Base-by-base conservation (phyloP, 1,140 invertebrate genomes). In the Bradynema listronoti region DNA sequence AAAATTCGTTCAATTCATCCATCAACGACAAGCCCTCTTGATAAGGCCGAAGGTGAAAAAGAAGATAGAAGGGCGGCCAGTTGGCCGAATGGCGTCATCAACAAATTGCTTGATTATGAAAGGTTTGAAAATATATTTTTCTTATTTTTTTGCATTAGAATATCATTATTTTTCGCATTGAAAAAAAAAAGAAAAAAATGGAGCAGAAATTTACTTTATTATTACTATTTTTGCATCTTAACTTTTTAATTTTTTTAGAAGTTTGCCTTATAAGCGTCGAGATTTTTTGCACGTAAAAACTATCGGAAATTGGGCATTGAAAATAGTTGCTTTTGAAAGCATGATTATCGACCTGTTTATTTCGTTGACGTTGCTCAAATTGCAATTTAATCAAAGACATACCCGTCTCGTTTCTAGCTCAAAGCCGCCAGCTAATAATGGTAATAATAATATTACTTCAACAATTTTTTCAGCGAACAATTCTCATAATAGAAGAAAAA, bases 311-410 rank as follows among this genome's bases (percentile, higher is more conserved):
- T 61, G 58, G 57, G 24, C 49, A 2, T 24, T 45, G 2, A 62
- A 69, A 54, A 56, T 50, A 4, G 29, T 68, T 25, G 22, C 65
- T 19, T 27, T 71, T 22, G 67, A 69, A 34, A 32, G 33, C 9
- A 68, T 72, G 47, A 19, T 69, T 19, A 72, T 58, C 25, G 67
- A 69, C 34, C 42, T 69, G 30, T 69, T 71, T 42, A 25, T 69
- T 46, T 69, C 67, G 22, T 59, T 70, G 29, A 72, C 70, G 6
- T 43, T 67, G 33, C 29, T 58, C 16, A 34, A 54, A 19, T 41
- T 69, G n/a, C 27, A 55, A 16, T 45, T 65, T 1, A 25, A 9
- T 16, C 61, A 62, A 25, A 36, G 54, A n/a, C 61, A 61, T 33
- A 50, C 16, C 27, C 47, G 47, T 5, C 16, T 50, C 3, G 27